phyloP scores from a whole-genome alignment of 2,888 invertebrate species.

The Plemyria rubiginata region DNA sequence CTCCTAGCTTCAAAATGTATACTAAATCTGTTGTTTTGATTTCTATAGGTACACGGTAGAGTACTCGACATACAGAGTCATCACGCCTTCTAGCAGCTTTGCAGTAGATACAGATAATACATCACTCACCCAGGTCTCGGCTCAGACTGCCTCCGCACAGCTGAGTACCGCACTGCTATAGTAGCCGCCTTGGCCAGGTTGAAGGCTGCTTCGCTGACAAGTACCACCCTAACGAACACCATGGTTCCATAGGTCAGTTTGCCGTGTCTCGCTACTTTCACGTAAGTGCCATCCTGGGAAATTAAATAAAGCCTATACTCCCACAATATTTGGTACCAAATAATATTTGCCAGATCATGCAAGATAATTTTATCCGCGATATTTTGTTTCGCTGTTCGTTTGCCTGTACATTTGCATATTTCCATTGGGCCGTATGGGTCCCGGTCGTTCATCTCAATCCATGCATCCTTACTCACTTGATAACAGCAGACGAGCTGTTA shows the following conservation, averaged over 20 bases:
- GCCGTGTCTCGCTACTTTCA: slow-evolving; percentile 89
- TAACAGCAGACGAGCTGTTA: neutral
- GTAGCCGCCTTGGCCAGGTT: slow-evolving; percentile 92
- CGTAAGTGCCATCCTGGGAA: slow-evolving; percentile 92
- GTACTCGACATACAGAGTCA: no score
- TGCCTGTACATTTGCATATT: no score
- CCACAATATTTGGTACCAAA: no score
- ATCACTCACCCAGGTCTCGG: slow-evolving; percentile 88
- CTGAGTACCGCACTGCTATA: slow-evolving; percentile 95
- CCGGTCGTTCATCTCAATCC: neutral
- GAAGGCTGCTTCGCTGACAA: slow-evolving; percentile 90
- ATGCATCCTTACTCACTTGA: slow-evolving; percentile 2
- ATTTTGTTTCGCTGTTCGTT: no score
- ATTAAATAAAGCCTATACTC: neutral
- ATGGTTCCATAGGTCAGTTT: slow-evolving; percentile 93
- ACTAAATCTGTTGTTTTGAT: no score
- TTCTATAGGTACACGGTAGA: no score
- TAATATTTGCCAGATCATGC: no score
- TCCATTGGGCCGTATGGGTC: no score
- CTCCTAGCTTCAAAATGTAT: no score
- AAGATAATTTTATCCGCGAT: no score
- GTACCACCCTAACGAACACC: slow-evolving; percentile 95
- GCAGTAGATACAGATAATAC: no score
- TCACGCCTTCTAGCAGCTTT: no score
- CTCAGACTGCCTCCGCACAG: slow-evolving; percentile 94